Evolutionary conservation across 2,888 invertebrate genomes (phyloP).

Genomic region (Candidula unifasciata): DNA sequence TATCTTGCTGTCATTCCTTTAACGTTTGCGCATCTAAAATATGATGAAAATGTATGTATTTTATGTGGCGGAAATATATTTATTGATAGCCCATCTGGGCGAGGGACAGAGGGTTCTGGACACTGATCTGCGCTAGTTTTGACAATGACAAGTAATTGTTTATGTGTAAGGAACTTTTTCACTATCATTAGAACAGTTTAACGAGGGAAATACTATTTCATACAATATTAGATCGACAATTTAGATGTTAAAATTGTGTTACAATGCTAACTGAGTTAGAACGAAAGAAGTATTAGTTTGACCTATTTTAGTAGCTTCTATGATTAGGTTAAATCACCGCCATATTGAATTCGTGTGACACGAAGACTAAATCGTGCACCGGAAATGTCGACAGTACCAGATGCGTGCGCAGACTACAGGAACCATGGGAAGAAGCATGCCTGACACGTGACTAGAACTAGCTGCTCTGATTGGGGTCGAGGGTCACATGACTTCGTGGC

Average conservation of each 20-base stretch:
- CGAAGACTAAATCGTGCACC: slow-evolving; percentile 7
- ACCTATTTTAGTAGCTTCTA: neutral
- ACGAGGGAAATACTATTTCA: too few species aligned
- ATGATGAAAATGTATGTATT: too few species aligned
- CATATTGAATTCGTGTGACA: slow-evolving; percentile 37
- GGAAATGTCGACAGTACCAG: slow-evolving; percentile 30
- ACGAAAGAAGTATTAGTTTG: neutral
- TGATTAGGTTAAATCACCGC: slow-evolving; percentile 25
- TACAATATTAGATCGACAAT: too few species aligned
- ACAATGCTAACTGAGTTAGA: neutral
- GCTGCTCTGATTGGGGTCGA: slow-evolving; percentile 25
- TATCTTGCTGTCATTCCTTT: too few species aligned
- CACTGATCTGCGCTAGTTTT: too few species aligned
- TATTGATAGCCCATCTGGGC: too few species aligned
- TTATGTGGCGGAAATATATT: too few species aligned
- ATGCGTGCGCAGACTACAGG: slow-evolving; percentile 25
- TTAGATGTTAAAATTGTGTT: neutral
- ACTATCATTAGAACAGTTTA: too few species aligned
- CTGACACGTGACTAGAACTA: slow-evolving; percentile 23
- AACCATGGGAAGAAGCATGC: slow-evolving; percentile 28
- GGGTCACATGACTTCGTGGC: slow-evolving; percentile 18
- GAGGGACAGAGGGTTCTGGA: too few species aligned
- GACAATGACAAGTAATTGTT: too few species aligned
- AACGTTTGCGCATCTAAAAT: too few species aligned
- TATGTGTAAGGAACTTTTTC: too few species aligned